Percentiles rank a stretch among this genome's conserved stretches.
These are phyloP conservation scores for Rhyacophila evoluta DNA, from an alignment of 2,888 invertebrate species.

Conservation along the genomic window DNA sequence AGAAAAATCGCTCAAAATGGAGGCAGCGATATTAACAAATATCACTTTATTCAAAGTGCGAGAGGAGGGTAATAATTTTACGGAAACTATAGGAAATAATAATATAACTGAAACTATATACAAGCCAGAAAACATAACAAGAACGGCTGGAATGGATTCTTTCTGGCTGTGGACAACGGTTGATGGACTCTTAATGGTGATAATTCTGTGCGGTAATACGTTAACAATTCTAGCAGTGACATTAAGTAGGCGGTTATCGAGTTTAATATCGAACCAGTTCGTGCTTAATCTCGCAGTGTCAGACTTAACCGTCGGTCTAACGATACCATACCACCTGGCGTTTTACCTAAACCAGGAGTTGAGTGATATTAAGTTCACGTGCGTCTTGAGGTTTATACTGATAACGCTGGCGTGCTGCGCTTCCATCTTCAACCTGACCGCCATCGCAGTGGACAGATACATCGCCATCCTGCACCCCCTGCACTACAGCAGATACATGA, in stretches of 20 bases:
- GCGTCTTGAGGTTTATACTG: slow-evolving; percentile 79
- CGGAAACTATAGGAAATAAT: slow-evolving; percentile 59
- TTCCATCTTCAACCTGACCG: slow-evolving; percentile 82
- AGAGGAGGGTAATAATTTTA: slow-evolving; percentile 29
- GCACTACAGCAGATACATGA: slow-evolving; percentile 82
- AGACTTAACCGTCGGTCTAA: slow-evolving; percentile 82
- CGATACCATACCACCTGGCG: slow-evolving; percentile 81
- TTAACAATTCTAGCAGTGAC: slow-evolving; percentile 81
- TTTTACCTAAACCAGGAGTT: slow-evolving; percentile 77
- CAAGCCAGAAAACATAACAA: slow-evolving; percentile 59
- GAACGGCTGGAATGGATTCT: slow-evolving; percentile 59
- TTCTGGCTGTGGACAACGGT: slow-evolving; percentile 74
- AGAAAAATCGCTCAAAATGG: slow-evolving; percentile 41
- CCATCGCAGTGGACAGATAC: slow-evolving; percentile 84
- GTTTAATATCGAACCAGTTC: slow-evolving; percentile 81
- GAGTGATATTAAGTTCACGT: slow-evolving; percentile 73
- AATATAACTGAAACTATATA: slow-evolving; percentile 57
- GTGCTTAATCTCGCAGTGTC: slow-evolving; percentile 83
- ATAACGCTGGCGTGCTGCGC: slow-evolving; percentile 82
- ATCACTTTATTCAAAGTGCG: slow-evolving; percentile 49
- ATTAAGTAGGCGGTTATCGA: slow-evolving; percentile 76
- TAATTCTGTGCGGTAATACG: slow-evolving; percentile 80
- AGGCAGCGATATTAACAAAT: slow-evolving; percentile 41
- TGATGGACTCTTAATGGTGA: slow-evolving; percentile 75
- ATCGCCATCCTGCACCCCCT: slow-evolving; percentile 84